Conservation (phyloP, 2,797 vertebrate genomes). For the Alexandromys oeconomus region DNA sequence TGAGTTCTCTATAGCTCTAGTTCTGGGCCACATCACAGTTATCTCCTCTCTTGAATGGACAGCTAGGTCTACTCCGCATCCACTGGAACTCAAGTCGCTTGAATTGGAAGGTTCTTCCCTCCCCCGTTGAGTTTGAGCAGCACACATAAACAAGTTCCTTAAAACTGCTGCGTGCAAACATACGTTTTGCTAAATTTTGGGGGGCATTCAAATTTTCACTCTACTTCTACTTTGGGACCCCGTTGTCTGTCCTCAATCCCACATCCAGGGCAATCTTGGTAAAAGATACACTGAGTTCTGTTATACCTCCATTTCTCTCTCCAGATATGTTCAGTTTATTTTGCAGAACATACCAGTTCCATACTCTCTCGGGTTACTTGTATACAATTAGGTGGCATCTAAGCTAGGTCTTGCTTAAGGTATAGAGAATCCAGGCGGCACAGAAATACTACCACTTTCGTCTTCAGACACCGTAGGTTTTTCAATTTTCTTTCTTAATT, state of each 20-base stretch:
- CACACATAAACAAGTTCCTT: not conserved
- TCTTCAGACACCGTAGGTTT: not conserved
- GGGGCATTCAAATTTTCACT: conserved; percentile 7
- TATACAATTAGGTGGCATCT: not conserved
- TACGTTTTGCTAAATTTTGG: not conserved
- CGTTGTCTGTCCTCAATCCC: not conserved
- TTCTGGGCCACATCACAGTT: not conserved
- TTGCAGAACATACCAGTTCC: not conserved
- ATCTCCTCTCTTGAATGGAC: not conserved
- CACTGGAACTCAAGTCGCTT: not conserved
- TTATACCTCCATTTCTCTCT: not conserved
- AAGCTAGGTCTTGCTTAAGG: not conserved
- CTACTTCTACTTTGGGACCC: not conserved
- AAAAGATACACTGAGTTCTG: not conserved
- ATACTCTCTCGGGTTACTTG: not conserved
- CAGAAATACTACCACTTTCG: not conserved
- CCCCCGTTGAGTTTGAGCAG: not conserved
- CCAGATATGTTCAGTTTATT: not conserved
- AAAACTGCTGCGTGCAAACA: rapidly evolving
- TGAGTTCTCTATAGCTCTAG: not conserved
- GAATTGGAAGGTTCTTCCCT: not conserved
- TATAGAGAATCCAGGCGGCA: not conserved
- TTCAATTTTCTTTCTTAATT: not conserved
- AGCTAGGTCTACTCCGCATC: not conserved
- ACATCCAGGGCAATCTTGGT: not conserved